Evolutionary conservation across 2,888 invertebrate species (phyloP), one percentile per base, ranked within the genome.

Genomic region (Orchesella flavescens): DNA sequence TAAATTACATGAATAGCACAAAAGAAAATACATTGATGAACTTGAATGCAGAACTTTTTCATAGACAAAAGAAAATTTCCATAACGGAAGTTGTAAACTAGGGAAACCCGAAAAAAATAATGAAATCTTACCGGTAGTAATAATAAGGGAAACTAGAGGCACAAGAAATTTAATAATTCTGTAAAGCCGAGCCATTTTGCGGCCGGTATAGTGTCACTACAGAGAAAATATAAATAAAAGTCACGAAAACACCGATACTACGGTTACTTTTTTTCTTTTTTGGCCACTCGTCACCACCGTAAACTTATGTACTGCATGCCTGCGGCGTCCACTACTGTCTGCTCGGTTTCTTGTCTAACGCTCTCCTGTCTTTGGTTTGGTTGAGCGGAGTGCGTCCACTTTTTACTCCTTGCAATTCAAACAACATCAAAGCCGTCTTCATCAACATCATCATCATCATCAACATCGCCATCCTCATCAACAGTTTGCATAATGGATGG

Each of bases 161-260:
- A 81, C 63, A 46, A 81, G 74, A 23, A 81, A 74, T 43, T 68
- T 81, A 23, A 75, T 12, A 15, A 61, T 24, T 75, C 59, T 61
- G 75, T n/a, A 75, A 49, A 75, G 53, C n/a, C 69, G 68, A 81
- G 81, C 75, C 81, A 81, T 81, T 46, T 55, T n/a, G 43, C 65
- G 73, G 72, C 69, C 71, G 71, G 78, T 68, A 13, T 23, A 23
- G 13, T 13, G 46, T 49, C 53, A 74, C 15, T 24, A 19, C 19
- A 73, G 59, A 34, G 34, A 65, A 75, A 15, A 34, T 5, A 53
- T 55, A 17, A 17, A 19, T 53, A 13, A 59, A 46, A 66, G 68
- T 66, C 76, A 76, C 68, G 65, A 68, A 68, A 68, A 15, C 61
- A 49, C 59, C 12, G 43, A 49, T 63, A 24, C 9, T 21, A 61